phyloP scores from a whole-genome alignment of 2,113 vertebrate species.

The Aplodontia rufa region DNA sequence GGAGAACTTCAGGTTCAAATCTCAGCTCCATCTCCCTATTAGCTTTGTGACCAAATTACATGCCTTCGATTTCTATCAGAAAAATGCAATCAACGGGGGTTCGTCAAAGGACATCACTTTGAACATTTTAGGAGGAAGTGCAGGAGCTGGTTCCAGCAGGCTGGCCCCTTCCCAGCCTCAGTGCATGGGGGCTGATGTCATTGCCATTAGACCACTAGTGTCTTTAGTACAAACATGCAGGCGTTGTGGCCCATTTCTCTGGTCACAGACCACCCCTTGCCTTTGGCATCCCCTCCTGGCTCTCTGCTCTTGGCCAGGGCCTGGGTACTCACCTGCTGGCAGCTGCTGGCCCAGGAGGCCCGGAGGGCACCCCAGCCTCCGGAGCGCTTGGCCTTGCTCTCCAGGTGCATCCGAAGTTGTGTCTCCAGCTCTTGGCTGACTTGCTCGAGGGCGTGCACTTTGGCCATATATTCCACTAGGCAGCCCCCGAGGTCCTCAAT shows the following conservation, averaged over 20 bases:
- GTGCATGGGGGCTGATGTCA: too few species aligned
- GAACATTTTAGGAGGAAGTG: background rate
- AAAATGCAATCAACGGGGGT: accelerated
- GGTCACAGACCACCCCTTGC: background rate
- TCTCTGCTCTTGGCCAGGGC: background rate
- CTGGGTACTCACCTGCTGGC: slow-evolving; percentile 88
- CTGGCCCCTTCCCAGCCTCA: accelerated
- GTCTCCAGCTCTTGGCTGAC: slow-evolving; percentile 94
- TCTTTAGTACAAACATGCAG: background rate
- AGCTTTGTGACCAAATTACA: background rate
- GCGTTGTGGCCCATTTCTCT: background rate
- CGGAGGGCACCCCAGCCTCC: slow-evolving; percentile 87
- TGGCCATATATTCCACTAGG: slow-evolving; percentile 94
- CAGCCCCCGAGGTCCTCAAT: slow-evolving; percentile 88
- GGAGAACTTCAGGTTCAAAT: background rate
- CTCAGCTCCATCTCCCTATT: background rate
- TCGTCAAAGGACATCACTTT: background rate
- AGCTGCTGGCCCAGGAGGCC: slow-evolving; percentile 90
- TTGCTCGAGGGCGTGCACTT: slow-evolving; percentile 91
- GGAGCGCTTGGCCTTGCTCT: slow-evolving; percentile 88
- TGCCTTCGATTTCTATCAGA: background rate
- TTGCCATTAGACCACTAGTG: background rate
- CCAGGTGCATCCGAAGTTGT: slow-evolving; percentile 90
- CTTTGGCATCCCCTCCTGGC: background rate
- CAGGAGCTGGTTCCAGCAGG: accelerated